phyloP scores from a whole-genome alignment of 92 coral and sea anemone species.

The Parazoanthus atlanticus region DNA sequence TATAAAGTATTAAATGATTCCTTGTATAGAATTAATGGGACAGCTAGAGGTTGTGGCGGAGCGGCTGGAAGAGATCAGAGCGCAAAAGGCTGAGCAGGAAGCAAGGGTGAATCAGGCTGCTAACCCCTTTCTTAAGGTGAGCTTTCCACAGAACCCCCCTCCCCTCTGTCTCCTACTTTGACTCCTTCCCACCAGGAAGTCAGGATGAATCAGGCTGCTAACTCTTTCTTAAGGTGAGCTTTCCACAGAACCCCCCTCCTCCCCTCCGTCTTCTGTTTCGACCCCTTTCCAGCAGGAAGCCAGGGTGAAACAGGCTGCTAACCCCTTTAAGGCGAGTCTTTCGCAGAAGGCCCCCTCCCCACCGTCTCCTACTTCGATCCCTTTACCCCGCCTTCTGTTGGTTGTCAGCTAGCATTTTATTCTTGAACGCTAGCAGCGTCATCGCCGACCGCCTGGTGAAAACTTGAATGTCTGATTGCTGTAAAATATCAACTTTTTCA shows the following conservation, averaged over 20 bases:
- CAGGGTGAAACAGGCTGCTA: slow-evolving; percentile 87
- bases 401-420: no score
- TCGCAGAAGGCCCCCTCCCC: not conserved
- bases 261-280: not conserved
- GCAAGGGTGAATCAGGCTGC: slow-evolving; percentile 87
- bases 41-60: slow-evolving; percentile 66
- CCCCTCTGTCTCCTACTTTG: not conserved
- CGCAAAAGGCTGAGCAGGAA: slow-evolving; percentile 82
- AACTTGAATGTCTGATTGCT: no score
- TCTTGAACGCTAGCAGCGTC: no score
- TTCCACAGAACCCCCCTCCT: not conserved
- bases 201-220: slow-evolving; percentile 85
- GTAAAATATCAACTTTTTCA: no score
- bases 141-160: not conserved
- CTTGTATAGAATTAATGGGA: slow-evolving; percentile 49
- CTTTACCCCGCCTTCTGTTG: slow-evolving; percentile 3
- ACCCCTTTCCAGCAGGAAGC: slow-evolving; percentile 58
- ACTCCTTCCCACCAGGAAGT: slow-evolving; percentile 57
- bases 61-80: slow-evolving; percentile 75
- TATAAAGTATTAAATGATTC: not conserved
- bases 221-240: slow-evolving; percentile 30
- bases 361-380: not conserved
- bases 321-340: slow-evolving; percentile 41
- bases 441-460: no score
- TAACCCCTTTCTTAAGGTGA: slow-evolving; percentile 94